Evolutionary conservation across 1,140 invertebrate species (phyloP).

Genomic region (Anagrus nilaparvatae): DNA sequence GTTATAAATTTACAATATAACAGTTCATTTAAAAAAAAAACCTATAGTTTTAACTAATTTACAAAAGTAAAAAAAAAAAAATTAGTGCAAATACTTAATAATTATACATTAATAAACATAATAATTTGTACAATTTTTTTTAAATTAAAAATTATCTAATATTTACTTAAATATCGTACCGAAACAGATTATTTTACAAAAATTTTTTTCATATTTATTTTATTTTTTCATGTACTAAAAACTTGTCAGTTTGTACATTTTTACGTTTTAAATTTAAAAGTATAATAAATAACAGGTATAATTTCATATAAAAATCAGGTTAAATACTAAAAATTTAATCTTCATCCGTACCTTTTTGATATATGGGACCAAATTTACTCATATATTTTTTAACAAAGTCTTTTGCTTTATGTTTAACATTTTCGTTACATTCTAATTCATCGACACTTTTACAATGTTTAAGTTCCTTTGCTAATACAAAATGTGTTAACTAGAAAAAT

Average conservation of each 20-base stretch:
- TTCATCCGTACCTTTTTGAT: constrained; percentile 52
- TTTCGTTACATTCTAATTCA: constrained; percentile 81
- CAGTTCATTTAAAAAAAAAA: background rate
- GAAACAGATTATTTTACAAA: constrained; percentile 31
- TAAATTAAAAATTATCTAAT: constrained; percentile 15
- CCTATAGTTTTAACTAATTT: constrained; percentile 8
- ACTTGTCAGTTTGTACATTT: too few species aligned
- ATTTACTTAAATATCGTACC: background rate
- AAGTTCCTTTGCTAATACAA: constrained; percentile 92
- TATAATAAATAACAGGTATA: too few species aligned
- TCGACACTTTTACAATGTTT: constrained; percentile 84
- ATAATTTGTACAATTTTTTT: constrained; percentile 17
- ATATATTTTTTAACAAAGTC: constrained; percentile 96
- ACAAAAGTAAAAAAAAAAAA: constrained; percentile 16
- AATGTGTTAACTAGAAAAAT: constrained; percentile 78
- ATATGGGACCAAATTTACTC: constrained; percentile 76
- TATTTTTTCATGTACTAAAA: too few species aligned
- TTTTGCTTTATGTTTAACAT: constrained; percentile 84
- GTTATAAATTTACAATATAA: too few species aligned
- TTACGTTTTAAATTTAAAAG: too few species aligned
- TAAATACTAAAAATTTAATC: too few species aligned
- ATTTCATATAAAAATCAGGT: too few species aligned
- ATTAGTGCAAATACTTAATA: constrained; percentile 15
- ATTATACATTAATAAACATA: too few species aligned
- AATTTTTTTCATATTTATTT: constrained; percentile 31